Percentiles rank a stretch among this genome's conserved stretches.
phyloP scores from a whole-genome alignment of 2,113 vertebrate genomes.

The Chauna torquata region DNA sequence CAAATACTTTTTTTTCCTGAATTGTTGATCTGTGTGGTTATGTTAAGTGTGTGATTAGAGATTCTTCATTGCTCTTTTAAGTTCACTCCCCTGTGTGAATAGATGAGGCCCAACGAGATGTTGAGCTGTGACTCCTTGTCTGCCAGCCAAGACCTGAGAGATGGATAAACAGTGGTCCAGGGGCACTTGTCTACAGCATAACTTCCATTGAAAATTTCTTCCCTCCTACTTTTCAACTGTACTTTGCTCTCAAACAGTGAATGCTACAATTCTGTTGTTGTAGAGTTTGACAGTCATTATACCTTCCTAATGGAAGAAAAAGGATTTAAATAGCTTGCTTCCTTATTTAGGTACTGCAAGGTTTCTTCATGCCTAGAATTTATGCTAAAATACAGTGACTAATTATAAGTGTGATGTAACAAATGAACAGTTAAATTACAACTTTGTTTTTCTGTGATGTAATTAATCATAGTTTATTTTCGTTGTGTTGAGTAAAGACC shows the following conservation, averaged over 20 bases:
- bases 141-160: background rate
- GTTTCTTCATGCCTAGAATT: background rate
- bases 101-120: background rate
- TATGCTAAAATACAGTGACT: background rate
- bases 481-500: background rate
- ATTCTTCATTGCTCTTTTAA: background rate
- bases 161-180: background rate
- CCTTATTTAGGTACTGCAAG: background rate
- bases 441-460: background rate
- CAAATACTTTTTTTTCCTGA: background rate
- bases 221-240: background rate
- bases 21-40: background rate
- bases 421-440: background rate
- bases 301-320: background rate
- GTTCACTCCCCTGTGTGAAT: background rate
- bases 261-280: background rate
- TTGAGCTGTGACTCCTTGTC: too few relatives aligned
- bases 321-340: background rate
- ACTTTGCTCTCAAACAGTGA: background rate
- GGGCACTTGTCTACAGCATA: background rate
- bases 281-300: background rate
- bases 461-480: background rate
- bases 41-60: background rate
- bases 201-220: background rate
- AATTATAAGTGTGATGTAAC: background rate